These are phyloP conservation scores for Campoplex capitator DNA, from an alignment of 2,888 invertebrate genomes.

Conservation along the genomic window DNA sequence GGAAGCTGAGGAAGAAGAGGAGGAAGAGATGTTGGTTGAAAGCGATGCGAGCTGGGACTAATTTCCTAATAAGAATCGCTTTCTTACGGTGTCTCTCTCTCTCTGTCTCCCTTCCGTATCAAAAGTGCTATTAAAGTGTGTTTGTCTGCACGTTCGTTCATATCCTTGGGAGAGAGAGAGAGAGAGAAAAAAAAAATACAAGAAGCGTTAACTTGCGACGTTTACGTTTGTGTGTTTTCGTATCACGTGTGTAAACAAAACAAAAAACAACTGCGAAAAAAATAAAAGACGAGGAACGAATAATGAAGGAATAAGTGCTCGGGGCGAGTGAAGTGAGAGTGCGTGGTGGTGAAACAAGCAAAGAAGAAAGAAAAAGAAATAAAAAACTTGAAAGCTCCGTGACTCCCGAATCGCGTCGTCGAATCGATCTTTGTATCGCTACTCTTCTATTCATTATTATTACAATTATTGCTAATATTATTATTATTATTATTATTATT, in stretches of 20 bases:
- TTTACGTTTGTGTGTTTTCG: neutral
- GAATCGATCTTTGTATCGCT: slow-evolving; percentile 62
- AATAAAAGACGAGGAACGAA: slow-evolving; percentile 13
- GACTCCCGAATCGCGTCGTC: slow-evolving; percentile 24
- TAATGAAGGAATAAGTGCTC: slow-evolving; percentile 55
- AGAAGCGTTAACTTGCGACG: neutral
- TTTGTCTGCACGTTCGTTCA: slow-evolving; percentile 38
- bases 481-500: neutral
- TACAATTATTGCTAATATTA: slow-evolving; percentile 2
- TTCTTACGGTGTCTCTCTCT: slow-evolving; percentile 12
- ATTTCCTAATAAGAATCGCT: slow-evolving; percentile 69
- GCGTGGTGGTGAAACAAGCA: slow-evolving; percentile 34
- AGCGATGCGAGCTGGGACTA: slow-evolving; percentile 82
- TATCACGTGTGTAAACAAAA: slow-evolving; percentile 16
- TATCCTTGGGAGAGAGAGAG: slow-evolving; percentile 36
- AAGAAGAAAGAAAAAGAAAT: slow-evolving; percentile 6
- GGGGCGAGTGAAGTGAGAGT: slow-evolving; percentile 68
- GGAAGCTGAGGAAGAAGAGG: slow-evolving; percentile 73
- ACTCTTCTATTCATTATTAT: slow-evolving; percentile 47
- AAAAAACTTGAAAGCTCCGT: slow-evolving; percentile 36
- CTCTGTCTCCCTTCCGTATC: slow-evolving; percentile 20
- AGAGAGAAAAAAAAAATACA: neutral
- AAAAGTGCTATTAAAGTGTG: slow-evolving; percentile 3
- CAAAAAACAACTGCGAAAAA: slow-evolving; percentile 41
- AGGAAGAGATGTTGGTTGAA: slow-evolving; percentile 72